Base-by-base conservation (phyloP, 2,888 invertebrate species). In the Harpalus rubripes region DNA sequence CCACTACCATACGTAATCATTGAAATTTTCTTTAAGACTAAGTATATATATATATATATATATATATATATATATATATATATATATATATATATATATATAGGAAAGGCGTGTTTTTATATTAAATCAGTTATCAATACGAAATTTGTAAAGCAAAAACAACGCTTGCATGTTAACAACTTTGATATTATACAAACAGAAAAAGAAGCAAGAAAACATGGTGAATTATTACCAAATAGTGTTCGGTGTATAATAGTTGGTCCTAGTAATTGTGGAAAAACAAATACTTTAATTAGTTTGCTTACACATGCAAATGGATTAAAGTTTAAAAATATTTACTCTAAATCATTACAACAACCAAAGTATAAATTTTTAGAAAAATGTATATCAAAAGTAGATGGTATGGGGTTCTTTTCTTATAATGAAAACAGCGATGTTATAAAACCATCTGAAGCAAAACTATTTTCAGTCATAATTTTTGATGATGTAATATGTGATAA, bases 341-440 rank as follows among this genome's bases (percentile, higher is more conserved):
- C 86, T 44, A 44, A 44, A 44, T 44, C 44, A 44, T 44, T 44
- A 44, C 0, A 87, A 87, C 59, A 86, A 86, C 16, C 86, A 86
- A 87, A 87, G 78, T 86, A 87, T 84, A 65, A 86, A 59, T 82
- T 85, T 65, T 76, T 86, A 39, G 44, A 81, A 80, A 74, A 85
- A 44, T 56, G 86, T 18, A 16, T 87, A 56, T 84, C 81, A 52
- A 80, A 58, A 15, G 81, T 86, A 4, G 79, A 79, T 79, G 85
- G 84, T 72, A 78, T 86, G 15, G 86, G 80, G 7, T 87, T 83
- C 56, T 86, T 84, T 84, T 16, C 86, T 39, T 87, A 68, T 78
- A 52, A 22, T 72, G 41, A 82, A 58, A 86, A 79, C 39, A 85
- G 82, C 15, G 63, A 76, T 58, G 82, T 86, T 74, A 32, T 74